These are phyloP conservation scores for Morbakka virulenta DNA, from an alignment of 30 jellyfish, hydroid and myxozoan species.

Conservation along the genomic window DNA sequence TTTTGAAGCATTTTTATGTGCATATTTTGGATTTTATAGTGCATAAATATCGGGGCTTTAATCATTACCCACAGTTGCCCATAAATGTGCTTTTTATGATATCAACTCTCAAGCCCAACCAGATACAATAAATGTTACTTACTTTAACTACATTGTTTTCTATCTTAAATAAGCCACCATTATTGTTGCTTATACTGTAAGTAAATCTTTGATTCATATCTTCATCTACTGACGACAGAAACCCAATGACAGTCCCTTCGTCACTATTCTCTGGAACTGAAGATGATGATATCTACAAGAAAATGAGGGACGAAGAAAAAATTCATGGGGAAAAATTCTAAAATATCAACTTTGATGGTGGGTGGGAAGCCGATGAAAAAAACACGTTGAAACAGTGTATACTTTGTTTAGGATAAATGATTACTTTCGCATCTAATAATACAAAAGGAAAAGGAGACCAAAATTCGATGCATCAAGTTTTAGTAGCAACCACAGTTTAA, in stretches of 20 bases:
- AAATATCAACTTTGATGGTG: too few species aligned
- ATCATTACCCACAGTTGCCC: neutral
- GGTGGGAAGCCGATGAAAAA: too few species aligned
- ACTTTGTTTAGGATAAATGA: too few species aligned
- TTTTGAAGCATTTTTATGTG: neutral
- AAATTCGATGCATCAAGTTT: too few species aligned
- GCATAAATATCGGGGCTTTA: neutral
- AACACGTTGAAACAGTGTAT: too few species aligned
- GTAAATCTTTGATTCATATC: constrained; percentile 55
- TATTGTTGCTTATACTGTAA: constrained; percentile 42
- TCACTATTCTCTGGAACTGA: constrained; percentile 71
- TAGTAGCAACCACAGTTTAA: too few species aligned
- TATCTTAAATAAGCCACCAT: constrained; percentile 65
- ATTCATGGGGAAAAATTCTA: neutral
- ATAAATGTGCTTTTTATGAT: neutral
- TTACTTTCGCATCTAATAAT: too few species aligned
- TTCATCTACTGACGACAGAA: constrained; percentile 56
- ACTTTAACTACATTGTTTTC: constrained; percentile 60
- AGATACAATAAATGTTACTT: neutral
- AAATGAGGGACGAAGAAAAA: too few species aligned
- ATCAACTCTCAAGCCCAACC: neutral
- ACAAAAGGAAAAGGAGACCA: too few species aligned
- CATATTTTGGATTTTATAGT: too few species aligned
- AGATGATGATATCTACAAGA: constrained; percentile 51
- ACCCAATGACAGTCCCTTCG: constrained; percentile 57